Evolutionary conservation across 1,140 invertebrate species (phyloP).

Genomic region (Drosophila teissieri): DNA sequence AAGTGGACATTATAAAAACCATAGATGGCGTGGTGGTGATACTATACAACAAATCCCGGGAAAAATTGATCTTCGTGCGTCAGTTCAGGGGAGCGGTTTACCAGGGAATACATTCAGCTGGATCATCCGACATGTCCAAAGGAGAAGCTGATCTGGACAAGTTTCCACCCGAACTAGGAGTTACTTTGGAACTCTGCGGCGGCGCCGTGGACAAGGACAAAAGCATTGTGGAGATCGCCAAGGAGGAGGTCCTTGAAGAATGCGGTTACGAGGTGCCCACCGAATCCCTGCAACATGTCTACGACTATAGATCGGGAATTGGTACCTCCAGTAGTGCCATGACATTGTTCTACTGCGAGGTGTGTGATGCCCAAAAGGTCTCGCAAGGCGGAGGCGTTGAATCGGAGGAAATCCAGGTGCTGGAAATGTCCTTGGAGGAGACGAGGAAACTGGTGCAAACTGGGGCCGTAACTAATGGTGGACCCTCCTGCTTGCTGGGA

Average conservation of each 20-base stretch:
- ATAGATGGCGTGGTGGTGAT: conserved; percentile 92
- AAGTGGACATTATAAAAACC: conserved; percentile 88
- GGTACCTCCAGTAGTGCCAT: conserved; percentile 89
- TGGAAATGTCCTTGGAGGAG: conserved; percentile 93
- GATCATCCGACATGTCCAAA: conserved; percentile 85
- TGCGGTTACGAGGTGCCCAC: conserved; percentile 95
- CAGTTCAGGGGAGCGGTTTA: conserved; percentile 96
- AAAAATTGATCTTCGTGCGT: conserved; percentile 93
- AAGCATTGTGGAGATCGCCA: conserved; percentile 91
- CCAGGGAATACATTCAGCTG: conserved; percentile 77
- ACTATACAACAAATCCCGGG: conserved; percentile 91
- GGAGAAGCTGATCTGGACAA: conserved; percentile 88
- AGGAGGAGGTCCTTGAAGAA: conserved; percentile 95
- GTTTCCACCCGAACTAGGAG: conserved; percentile 90
- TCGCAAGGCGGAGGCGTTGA: conserved; percentile 92
- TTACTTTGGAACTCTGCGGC: conserved; percentile 96
- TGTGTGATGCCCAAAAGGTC: conserved; percentile 89
- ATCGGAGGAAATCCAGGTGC: conserved; percentile 95
- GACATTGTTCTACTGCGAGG: conserved; percentile 95
- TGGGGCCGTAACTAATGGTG: conserved; percentile 87
- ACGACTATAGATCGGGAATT: conserved; percentile 89
- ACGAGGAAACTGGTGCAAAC: conserved; percentile 88
- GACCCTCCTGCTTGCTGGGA: conserved; percentile 91
- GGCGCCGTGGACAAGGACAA: conserved; percentile 96
- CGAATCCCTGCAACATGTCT: conserved; percentile 88